Conservation (phyloP, 2,797 vertebrate species). For the Cirrhinus molitorella region DNA sequence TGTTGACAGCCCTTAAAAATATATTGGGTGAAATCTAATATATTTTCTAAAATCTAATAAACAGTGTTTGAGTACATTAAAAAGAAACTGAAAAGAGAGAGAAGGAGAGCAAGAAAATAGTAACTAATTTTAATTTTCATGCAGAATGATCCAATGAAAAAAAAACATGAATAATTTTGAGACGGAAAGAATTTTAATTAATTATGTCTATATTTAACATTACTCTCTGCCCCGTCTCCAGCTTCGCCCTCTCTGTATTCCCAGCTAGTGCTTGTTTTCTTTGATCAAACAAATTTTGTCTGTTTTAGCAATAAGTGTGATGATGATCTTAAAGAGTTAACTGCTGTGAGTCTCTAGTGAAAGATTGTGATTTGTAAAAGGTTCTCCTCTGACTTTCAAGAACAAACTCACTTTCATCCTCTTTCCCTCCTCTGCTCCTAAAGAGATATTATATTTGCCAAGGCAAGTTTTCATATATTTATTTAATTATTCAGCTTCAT, state of each 20-base stretch:
- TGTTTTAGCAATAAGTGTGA: slow-evolving; percentile 27
- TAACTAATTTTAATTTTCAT: not conserved
- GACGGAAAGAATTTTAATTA: not conserved
- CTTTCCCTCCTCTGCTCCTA: slow-evolving; percentile 31
- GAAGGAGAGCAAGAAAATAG: not conserved
- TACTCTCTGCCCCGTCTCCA: not conserved
- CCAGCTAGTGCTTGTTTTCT: slow-evolving; percentile 11
- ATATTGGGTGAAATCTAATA: not conserved
- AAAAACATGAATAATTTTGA: not conserved
- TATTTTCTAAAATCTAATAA: not conserved
- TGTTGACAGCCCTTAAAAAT: not conserved
- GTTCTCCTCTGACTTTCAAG: slow-evolving; percentile 43
- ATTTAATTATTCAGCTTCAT: slow-evolving; percentile 42
- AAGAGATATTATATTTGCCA: slow-evolving; percentile 32
- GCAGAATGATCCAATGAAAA: not conserved
- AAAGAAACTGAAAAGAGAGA: not conserved
- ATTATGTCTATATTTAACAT: not conserved
- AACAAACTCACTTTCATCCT: slow-evolving; percentile 43
- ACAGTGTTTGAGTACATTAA: not conserved
- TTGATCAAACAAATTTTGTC: slow-evolving; percentile 31
- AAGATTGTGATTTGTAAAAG: slow-evolving; percentile 47
- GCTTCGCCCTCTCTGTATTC: slow-evolving; percentile 3
- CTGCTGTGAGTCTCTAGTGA: slow-evolving; percentile 24
- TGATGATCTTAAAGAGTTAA: slow-evolving; percentile 32
- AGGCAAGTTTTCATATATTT: slow-evolving; percentile 28